phyloP scores from a whole-genome alignment of 2,797 vertebrate genomes.

The Paedocypris micromegethes region DNA sequence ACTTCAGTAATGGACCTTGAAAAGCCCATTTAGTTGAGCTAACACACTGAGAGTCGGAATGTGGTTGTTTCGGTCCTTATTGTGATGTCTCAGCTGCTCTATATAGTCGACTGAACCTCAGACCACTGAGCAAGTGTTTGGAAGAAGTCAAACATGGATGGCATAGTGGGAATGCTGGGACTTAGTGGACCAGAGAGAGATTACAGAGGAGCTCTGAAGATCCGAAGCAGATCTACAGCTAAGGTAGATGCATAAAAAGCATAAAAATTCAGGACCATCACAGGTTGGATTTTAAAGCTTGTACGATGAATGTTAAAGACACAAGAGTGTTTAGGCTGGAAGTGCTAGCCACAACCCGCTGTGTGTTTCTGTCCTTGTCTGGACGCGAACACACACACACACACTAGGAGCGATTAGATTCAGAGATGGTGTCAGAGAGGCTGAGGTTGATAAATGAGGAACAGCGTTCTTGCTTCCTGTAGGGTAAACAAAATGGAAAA shows the following conservation, averaged over 20 bases:
- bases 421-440: conserved; percentile 17
- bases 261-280: too few relatives aligned
- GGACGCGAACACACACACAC: conserved; percentile 1
- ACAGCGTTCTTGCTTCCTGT: conserved; percentile 45
- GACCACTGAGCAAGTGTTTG: conserved; percentile 1
- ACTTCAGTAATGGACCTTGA: neutral
- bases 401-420: conserved; percentile 14
- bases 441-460: conserved; percentile 44
- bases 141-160: neutral
- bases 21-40: conserved; percentile 1
- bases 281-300: too few relatives aligned
- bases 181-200: neutral
- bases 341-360: too few relatives aligned
- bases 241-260: too few relatives aligned
- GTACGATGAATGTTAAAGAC: too few relatives aligned
- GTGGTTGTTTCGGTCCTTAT: neutral
- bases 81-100: neutral
- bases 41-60: conserved; percentile 3
- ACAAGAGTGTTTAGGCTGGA: neutral
- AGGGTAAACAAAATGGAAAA: conserved; percentile 48
- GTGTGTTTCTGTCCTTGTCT: conserved; percentile 20
- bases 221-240: too few relatives aligned
- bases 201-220: too few relatives aligned
- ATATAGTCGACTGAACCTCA: conserved; percentile 1
- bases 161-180: neutral